Evolutionary conservation across 2,113 vertebrate genomes (phyloP).

Genomic region (Typhlomys cinereus): DNA sequence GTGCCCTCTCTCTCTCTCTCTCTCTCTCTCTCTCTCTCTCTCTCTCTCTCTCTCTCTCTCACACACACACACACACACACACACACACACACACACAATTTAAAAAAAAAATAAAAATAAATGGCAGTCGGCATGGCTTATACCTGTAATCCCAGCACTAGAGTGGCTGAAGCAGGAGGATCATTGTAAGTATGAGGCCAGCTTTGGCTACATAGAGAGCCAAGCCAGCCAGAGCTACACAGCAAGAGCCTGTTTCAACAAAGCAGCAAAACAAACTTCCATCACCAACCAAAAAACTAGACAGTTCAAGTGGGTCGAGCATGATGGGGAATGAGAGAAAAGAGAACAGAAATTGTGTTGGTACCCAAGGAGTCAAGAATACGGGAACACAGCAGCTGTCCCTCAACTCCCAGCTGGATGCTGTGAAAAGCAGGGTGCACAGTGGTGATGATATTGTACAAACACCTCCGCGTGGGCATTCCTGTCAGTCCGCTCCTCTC

Average conservation of each 20-base stretch:
- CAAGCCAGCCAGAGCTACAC: too few relatives aligned
- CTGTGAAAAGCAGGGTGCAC: background rate
- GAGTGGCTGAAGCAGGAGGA: too few relatives aligned
- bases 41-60: too few relatives aligned
- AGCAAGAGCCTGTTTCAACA: background rate
- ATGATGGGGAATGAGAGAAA: slow-evolving; percentile 81
- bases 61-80: too few relatives aligned
- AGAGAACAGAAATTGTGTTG: slow-evolving; percentile 59
- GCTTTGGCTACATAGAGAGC: background rate
- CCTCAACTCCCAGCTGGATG: background rate
- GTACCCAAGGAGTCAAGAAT: background rate
- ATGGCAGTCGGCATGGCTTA: too few relatives aligned
- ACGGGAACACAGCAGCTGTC: rapidly evolving
- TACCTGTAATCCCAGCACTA: too few relatives aligned
- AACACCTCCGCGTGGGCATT: rapidly evolving
- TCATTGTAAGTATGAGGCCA: too few relatives aligned
- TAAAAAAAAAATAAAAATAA: too few relatives aligned
- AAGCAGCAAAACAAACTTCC: background rate
- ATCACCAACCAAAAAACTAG: too few relatives aligned
- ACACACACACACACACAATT: too few relatives aligned
- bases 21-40: too few relatives aligned
- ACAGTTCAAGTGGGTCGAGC: slow-evolving; percentile 80
- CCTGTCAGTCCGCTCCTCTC: background rate
- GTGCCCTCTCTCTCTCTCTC: too few relatives aligned
- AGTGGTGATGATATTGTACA: rapidly evolving